Conservation (phyloP, 2,888 invertebrate species). For the Salticus scenicus region DNA sequence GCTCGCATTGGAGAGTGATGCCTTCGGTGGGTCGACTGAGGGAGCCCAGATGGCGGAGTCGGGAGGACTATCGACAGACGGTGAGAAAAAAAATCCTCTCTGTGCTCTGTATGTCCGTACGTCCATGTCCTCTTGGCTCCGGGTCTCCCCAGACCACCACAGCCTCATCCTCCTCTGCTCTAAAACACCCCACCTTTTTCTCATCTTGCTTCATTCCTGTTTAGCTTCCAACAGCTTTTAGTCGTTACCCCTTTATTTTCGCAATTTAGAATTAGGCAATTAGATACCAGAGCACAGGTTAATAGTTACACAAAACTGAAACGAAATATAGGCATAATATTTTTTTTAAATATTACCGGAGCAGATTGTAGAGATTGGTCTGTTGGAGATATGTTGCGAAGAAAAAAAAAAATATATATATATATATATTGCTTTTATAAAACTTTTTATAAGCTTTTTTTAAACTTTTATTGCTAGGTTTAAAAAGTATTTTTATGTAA, state of each 20-base stretch:
- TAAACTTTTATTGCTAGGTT: too few relatives aligned
- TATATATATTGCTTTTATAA: too few relatives aligned
- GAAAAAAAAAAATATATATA: too few relatives aligned
- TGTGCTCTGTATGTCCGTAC: constrained; percentile 60
- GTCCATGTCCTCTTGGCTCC: constrained; percentile 68
- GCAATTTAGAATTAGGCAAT: too few relatives aligned
- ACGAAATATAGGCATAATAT: too few relatives aligned
- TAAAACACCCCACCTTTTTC: not conserved
- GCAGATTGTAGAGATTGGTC: too few relatives aligned
- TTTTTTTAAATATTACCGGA: too few relatives aligned
- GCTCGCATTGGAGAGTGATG: constrained; percentile 43
- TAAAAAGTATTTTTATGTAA: too few relatives aligned
- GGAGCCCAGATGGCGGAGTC: constrained; percentile 76
- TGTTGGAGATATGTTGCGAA: too few relatives aligned
- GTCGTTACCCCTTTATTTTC: not conserved
- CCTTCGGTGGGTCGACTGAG: constrained; percentile 21
- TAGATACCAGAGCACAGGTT: too few relatives aligned
- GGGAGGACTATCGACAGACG: constrained; percentile 74
- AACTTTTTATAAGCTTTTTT: too few relatives aligned
- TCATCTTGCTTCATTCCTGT: not conserved
- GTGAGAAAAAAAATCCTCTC: constrained; percentile 51
- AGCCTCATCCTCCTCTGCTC: constrained; percentile 21
- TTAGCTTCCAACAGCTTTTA: not conserved
- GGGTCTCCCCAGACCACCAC: constrained; percentile 51
- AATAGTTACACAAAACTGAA: too few relatives aligned